Base-by-base conservation (phyloP, 2,888 invertebrate genomes). In the Hedychridium roseum region DNA sequence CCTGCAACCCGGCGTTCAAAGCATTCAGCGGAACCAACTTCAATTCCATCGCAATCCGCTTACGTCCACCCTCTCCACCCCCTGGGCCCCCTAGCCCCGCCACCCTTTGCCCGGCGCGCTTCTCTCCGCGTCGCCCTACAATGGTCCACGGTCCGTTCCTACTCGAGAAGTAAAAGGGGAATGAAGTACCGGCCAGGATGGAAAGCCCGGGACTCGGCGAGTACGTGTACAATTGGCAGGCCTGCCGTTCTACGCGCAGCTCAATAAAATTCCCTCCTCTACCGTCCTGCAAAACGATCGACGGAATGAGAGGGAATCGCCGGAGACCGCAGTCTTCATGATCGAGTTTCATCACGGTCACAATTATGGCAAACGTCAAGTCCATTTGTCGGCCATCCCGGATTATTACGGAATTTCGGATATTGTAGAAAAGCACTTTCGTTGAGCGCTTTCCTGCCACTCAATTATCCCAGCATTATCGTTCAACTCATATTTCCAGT, bases 1-100 rank as follows among this genome's bases (percentile, higher is more conserved):
- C n/a, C n/a, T 45, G 46, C 43, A 46, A 55, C 20, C 16, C 23
- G 51, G 52, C 59, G 59, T 60, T 69, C 70, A 67, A 72, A 68
- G 66, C 68, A 66, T 66, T 60, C 59, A 66, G 45, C 55, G 56
- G 56, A 54, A 51, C 61, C 65, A 64, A 67, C 71, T 70, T 64
- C 70, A 74, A 73, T 74, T 74, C 68, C 67, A 61, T 66, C 63
- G 68, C 73, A 74, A 74, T 74, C 72, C 68, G 72, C 73, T 74
- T 73, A 73, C 60, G 61, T 61, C 58, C 59, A n/a, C n/a, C n/a
- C n/a, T n/a, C n/a, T n/a, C n/a, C n/a, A n/a, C n/a, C n/a, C n/a
- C n/a, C n/a, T n/a, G n/a, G n/a, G n/a, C n/a, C n/a, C n/a, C n/a
- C n/a, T n/a, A n/a, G n/a, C n/a, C n/a, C n/a, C n/a, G n/a, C n/a